Base-by-base conservation (phyloP, 2,888 invertebrate genomes). In the Branchellion lobata region DNA sequence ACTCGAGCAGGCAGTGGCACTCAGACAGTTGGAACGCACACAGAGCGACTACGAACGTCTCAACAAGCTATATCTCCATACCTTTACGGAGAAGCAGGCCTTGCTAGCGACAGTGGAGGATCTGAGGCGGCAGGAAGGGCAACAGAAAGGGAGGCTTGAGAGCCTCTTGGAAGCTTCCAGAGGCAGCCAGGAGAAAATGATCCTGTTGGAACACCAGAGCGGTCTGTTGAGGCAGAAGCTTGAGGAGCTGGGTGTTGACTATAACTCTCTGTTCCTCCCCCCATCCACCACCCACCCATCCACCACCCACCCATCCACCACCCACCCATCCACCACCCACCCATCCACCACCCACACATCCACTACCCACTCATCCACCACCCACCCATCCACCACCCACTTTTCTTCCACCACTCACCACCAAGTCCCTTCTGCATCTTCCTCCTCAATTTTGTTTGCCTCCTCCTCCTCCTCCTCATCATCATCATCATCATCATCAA, bases 31-130 rank as follows among this genome's bases (percentile, higher is more conserved):
- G 27, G 29, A 14, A n/a, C 0, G 51, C 18, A 29, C 29, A 24
- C 47, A 75, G 40, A 3, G 21, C 40, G 75, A 53, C 31, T 75
- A 75, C 31, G 53, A 53, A n/a, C 5, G 31, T 21, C 75, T 75
- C 21, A 51, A 47, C 29, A 75, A 75, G 40, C 31, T 24, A 0
- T 75, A 75, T 31, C 24, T 1, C 8, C 5, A 51, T 18, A 53
- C 33, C 21, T 53, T 31, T n/a, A 18, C 18, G 18, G 75, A 75
- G 40, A 75, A 75, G 5, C 74, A 74, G 24, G 34, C 18, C 24
- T 47, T 74, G 40, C 24, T 74, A 18, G n/a, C 24, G 14, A 47
- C n/a, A 2, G 21, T 8, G 11, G 40, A 1, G 24, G n/a, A 18
- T 0, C 47, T 14, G n/a, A 74, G 47, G 29, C 14, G 27, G n/a